These are phyloP conservation scores for Akabosia matsudoensis DNA, from an alignment of 1,140 invertebrate genomes.

Conservation along the genomic window DNA sequence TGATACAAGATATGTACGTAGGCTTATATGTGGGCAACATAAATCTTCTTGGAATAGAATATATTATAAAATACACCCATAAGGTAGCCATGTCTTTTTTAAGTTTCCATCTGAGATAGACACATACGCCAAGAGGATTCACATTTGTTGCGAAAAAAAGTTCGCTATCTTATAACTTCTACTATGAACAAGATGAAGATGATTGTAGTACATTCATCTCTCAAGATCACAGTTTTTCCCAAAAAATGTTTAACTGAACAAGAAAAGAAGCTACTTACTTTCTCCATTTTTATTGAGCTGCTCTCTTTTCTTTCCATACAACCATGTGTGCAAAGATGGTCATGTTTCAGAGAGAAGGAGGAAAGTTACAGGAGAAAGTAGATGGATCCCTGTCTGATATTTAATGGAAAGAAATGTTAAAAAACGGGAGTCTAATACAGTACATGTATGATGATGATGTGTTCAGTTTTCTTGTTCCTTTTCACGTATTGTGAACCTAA, in stretches of 20 bases:
- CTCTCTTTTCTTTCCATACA: neutral
- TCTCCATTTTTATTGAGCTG: neutral
- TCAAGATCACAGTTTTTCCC: neutral
- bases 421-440: neutral
- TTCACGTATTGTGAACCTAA: neutral
- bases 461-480: neutral
- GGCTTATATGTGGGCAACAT: neutral
- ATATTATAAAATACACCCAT: neutral
- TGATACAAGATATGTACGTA: neutral
- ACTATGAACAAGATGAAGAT: neutral
- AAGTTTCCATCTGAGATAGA: neutral
- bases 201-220: neutral
- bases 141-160: neutral
- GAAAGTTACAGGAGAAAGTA: neutral
- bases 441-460: neutral
- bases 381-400: slow-evolving; percentile 6
- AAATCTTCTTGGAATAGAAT: neutral
- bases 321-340: neutral
- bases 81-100: neutral
- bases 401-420: neutral
- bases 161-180: neutral
- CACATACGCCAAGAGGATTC: neutral
- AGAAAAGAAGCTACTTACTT: neutral
- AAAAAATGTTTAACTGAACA: neutral
- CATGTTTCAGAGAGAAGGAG: neutral